Conservation (phyloP, 1,140 invertebrate species). For the Leptopilina clavipes region DNA sequence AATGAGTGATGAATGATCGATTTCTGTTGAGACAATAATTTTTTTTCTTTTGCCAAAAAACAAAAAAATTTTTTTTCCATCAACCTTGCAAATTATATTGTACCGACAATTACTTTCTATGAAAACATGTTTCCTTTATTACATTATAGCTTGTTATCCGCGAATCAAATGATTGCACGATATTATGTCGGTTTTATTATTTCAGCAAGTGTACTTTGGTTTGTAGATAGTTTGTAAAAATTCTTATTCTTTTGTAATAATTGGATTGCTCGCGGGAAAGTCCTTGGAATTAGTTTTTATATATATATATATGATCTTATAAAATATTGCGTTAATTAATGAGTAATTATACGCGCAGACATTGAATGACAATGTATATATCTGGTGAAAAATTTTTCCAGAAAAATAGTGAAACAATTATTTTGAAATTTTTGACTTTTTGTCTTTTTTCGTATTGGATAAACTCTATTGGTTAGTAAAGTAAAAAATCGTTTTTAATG, state of each 20-base stretch:
- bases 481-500: no score
- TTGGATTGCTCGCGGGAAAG: slow-evolving; percentile 24
- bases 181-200: slow-evolving; percentile 26
- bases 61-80: no score
- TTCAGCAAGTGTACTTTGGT: neutral
- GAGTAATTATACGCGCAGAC: neutral
- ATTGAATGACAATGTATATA: no score
- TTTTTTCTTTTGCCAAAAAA: no score
- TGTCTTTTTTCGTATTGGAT: no score
- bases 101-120: slow-evolving; percentile 8
- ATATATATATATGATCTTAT: neutral
- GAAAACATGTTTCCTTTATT: slow-evolving; percentile 30
- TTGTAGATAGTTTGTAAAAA: slow-evolving; percentile 9
- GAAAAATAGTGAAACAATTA: no score
- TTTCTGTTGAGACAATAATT: no score
- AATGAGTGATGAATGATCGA: no score
- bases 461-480: no score
- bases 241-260: slow-evolving; percentile 21
- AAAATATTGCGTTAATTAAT: slow-evolving; percentile 11
- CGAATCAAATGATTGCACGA: slow-evolving; percentile 29
- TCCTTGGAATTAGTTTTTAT: slow-evolving; percentile 22
- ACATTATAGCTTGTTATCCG: neutral
- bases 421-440: no score
- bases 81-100: neutral
- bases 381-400: no score